A percentile compares a stretch with the other conserved stretches of the same genome.
These are phyloP conservation scores for Botia kubotai DNA, from an alignment of 2,797 vertebrate species.

Conservation along the genomic window DNA sequence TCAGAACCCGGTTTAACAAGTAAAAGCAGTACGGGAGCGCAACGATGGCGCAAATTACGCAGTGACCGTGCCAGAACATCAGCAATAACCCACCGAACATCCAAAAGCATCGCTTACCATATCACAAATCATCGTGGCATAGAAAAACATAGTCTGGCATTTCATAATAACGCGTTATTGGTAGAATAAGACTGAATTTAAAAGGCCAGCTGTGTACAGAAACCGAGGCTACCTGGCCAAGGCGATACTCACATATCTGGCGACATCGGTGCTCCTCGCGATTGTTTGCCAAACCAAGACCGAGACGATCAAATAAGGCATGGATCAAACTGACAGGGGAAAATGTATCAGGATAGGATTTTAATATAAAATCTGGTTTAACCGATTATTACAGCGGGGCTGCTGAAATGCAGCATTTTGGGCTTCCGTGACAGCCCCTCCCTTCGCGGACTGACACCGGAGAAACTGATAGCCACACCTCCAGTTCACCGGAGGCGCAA, in stretches of 20 bases:
- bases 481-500: conserved; percentile 10
- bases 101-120: background rate
- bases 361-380: background rate
- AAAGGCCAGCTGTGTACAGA: background rate
- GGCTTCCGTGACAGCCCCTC: conserved; percentile 33
- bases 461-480: conserved; percentile 45
- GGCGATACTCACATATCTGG: conserved; percentile 35
- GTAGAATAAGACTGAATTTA: background rate
- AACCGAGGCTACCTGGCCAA: conserved; percentile 53
- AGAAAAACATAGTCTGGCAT: background rate
- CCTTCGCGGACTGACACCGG: conserved; percentile 36
- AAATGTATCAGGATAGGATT: background rate
- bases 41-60: background rate
- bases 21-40: background rate
- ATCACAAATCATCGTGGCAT: background rate
- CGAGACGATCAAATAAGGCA: background rate
- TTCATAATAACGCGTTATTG: background rate
- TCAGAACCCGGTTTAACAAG: conserved; percentile 10
- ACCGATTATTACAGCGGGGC: background rate
- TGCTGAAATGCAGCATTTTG: conserved; percentile 54
- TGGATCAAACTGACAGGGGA: background rate
- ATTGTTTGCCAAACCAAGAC: conserved; percentile 6
- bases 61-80: background rate
- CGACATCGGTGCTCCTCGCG: conserved; percentile 48
- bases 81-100: background rate